Conservation (phyloP, 2,113 vertebrate genomes). For the Helogale parvula region DNA sequence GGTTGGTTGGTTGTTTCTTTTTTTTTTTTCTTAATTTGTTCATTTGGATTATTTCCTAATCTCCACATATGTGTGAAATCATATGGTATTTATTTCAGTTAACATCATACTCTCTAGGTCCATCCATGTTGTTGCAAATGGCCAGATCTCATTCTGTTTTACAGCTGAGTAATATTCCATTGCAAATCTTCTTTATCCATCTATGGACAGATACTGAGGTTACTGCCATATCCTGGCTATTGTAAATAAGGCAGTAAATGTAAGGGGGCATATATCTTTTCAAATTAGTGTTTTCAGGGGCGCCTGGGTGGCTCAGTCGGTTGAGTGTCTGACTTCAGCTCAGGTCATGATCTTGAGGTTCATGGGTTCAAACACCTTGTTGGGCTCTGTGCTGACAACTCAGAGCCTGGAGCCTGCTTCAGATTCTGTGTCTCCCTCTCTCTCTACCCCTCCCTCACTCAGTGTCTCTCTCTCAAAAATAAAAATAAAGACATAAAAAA, state of each 20-base stretch:
- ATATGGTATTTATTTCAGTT: background rate
- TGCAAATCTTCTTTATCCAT: background rate
- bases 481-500: no score
- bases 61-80: background rate
- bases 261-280: background rate
- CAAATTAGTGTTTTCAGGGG: background rate
- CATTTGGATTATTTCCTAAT: background rate
- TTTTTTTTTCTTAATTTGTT: background rate
- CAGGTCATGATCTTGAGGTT: no score
- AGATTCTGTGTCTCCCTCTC: no score
- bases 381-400: no score
- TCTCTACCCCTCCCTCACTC: no score
- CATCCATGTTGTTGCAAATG: background rate
- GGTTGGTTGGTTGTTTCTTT: background rate
- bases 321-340: no score
- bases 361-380: no score
- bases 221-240: background rate
- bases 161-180: background rate
- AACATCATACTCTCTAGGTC: background rate
- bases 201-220: background rate
- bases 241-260: background rate
- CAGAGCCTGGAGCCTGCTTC: no score
- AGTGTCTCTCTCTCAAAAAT: no score
- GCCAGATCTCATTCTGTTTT: background rate
- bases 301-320: no score